phyloP scores from a whole-genome alignment of 2,113 vertebrate genomes.

The Empidonax alnorum region DNA sequence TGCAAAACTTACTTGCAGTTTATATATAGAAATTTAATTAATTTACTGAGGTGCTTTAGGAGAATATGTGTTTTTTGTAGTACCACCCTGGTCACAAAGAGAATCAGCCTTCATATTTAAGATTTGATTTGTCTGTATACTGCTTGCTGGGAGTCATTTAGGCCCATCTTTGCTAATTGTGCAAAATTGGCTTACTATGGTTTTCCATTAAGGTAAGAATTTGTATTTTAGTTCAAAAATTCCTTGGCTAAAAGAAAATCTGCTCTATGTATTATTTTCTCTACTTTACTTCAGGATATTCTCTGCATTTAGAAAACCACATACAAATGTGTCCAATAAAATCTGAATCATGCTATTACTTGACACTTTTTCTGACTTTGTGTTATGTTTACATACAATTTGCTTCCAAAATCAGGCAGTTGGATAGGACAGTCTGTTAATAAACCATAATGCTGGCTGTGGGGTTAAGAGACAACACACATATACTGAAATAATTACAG shows the following conservation, averaged over 20 bases:
- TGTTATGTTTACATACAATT: not conserved
- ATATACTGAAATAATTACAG: slow-evolving; percentile 15
- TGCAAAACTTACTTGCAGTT: not conserved
- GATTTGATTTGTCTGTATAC: not conserved
- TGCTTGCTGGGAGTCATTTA: not conserved
- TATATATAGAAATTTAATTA: not conserved
- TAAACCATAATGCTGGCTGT: not conserved
- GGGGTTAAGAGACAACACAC: not conserved
- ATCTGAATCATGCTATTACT: not conserved
- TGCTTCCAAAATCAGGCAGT: not conserved
- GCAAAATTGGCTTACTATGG: not conserved
- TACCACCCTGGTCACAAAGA: not conserved
- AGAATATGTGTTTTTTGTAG: not conserved
- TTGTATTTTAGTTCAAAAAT: not conserved
- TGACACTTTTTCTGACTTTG: not conserved
- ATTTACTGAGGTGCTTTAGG: not conserved
- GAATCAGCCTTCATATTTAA: not conserved
- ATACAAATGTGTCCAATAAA: not conserved
- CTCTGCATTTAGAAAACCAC: not conserved
- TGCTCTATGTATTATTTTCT: not conserved
- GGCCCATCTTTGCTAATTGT: not conserved
- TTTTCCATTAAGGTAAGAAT: not conserved
- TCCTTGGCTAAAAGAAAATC: not conserved
- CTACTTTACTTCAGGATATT: not conserved
- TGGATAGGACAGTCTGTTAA: not conserved